Percentiles rank a stretch among this genome's conserved stretches.
Evolutionary conservation across 2,113 vertebrate species (phyloP).

Genomic region (Tetrao urogallus): DNA sequence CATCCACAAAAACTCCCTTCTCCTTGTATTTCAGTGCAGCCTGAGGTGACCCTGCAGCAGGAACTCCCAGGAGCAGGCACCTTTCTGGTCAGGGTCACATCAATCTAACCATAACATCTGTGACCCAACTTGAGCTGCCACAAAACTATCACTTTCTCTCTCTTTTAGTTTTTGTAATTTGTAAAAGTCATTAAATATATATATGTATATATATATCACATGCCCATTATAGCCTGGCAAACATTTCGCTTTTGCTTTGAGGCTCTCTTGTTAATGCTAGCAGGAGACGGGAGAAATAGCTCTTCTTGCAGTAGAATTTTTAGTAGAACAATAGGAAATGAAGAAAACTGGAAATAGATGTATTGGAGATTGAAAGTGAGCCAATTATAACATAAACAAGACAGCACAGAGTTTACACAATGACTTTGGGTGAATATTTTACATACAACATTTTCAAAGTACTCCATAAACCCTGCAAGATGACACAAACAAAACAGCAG

Average conservation of each 20-base stretch:
- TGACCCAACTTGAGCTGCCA: not conserved
- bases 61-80: fast-evolving
- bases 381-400: not conserved
- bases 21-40: not conserved
- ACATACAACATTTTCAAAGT: not conserved
- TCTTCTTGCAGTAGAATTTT: not conserved
- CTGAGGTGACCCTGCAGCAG: not conserved
- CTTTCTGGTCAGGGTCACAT: not conserved
- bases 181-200: not conserved
- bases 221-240: not conserved
- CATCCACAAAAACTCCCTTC: not conserved
- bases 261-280: not conserved
- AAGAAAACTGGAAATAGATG: not conserved
- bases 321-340: not conserved
- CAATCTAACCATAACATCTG: not conserved
- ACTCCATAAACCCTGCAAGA: not conserved
- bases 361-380: not conserved
- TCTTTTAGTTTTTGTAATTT: not conserved
- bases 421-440: not conserved
- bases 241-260: not conserved
- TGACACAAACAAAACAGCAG: not conserved
- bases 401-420: not conserved
- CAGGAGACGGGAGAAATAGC: not conserved
- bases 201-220: fast-evolving
- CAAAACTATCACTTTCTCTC: fast-evolving